These are phyloP conservation scores for Argyra leucocephala DNA, from an alignment of 2,888 invertebrate species.

Conservation along the genomic window DNA sequence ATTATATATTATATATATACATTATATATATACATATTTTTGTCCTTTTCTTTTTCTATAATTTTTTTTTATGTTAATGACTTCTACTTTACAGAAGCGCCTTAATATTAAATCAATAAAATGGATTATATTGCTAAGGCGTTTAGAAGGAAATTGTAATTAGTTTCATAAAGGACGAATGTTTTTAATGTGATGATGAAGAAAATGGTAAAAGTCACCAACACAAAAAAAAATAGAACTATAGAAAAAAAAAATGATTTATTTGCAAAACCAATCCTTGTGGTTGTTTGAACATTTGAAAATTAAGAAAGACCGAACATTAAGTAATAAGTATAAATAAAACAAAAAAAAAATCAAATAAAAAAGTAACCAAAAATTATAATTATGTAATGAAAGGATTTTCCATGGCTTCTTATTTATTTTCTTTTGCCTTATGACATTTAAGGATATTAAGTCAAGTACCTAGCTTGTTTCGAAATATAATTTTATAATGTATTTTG, in stretches of 20 bases:
- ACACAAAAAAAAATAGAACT: neutral
- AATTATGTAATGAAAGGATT: slow-evolving; percentile 6
- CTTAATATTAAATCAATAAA: slow-evolving; percentile 6
- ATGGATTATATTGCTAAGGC: neutral
- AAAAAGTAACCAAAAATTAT: neutral
- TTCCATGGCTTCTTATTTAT: neutral
- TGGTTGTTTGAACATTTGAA: neutral
- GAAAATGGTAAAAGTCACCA: neutral
- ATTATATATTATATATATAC: too few species aligned
- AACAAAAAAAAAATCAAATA: too few species aligned
- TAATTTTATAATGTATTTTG: too few species aligned
- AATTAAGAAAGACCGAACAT: neutral
- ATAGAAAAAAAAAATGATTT: neutral
- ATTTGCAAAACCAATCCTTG: neutral
- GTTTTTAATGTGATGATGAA: neutral
- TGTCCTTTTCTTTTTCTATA: neutral
- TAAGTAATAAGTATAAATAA: neutral
- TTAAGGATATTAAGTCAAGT: slow-evolving; percentile 1
- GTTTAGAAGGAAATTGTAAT: slow-evolving; percentile 4
- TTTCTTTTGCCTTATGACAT: neutral
- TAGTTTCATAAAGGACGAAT: slow-evolving; percentile 3
- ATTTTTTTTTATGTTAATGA: neutral
- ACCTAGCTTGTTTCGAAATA: neutral
- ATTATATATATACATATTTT: neutral
- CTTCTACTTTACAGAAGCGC: neutral